Conservation (phyloP, 1,140 invertebrate species). For the Metaphire vulgaris region DNA sequence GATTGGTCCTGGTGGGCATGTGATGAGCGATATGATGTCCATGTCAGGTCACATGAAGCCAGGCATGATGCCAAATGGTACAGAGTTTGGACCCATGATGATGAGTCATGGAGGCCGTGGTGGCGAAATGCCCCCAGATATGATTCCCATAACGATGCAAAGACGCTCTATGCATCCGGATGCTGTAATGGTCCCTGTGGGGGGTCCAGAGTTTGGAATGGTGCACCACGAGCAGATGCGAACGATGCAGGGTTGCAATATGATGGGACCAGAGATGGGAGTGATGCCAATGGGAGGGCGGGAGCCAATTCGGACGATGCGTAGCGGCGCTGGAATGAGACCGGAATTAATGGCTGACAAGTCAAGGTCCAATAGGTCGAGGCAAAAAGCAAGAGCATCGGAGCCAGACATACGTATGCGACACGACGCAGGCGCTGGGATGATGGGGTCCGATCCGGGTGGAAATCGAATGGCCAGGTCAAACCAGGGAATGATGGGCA, state of each 20-base stretch:
- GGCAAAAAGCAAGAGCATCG: not conserved
- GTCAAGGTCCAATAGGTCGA: not conserved
- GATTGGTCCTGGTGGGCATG: slow-evolving; percentile 30
- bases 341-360: not conserved
- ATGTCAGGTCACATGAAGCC: not conserved
- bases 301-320: slow-evolving; percentile 3
- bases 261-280: slow-evolving; percentile 37
- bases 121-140: not conserved
- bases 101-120: not conserved
- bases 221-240: not conserved
- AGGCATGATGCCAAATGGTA: not conserved
- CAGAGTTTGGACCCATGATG: not conserved
- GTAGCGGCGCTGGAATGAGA: slow-evolving; percentile 38
- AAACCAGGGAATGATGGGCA: not conserved
- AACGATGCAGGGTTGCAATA: not conserved
- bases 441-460: not conserved
- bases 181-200: not conserved
- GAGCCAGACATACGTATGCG: not conserved
- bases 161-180: not conserved
- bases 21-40: not conserved
- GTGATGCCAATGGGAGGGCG: slow-evolving; percentile 35
- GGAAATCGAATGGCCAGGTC: not conserved
- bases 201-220: not conserved
- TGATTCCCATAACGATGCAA: not conserved
- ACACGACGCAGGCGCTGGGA: not conserved